phyloP scores from a whole-genome alignment of 2,797 vertebrate genomes.

The Ibycter americanus region DNA sequence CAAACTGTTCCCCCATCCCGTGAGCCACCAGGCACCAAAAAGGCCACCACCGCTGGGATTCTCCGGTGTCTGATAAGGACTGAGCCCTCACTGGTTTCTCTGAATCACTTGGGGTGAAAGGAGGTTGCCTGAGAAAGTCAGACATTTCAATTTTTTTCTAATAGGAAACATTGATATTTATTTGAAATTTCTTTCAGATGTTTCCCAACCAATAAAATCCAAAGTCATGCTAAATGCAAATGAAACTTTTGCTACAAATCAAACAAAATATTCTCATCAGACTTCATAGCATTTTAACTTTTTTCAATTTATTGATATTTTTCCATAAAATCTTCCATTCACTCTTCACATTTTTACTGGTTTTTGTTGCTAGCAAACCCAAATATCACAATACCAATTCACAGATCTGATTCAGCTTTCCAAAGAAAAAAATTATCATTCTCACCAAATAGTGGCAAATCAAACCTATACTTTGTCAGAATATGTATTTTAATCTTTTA shows the following conservation, averaged over 20 bases:
- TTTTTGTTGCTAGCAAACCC: not conserved
- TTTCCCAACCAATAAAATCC: not conserved
- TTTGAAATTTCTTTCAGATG: not conserved
- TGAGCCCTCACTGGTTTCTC: not conserved
- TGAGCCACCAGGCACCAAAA: not conserved
- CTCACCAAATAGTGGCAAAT: not conserved
- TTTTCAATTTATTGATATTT: not conserved
- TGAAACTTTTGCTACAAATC: not conserved
- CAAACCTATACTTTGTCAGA: not conserved
- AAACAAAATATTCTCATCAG: not conserved
- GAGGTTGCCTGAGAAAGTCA: not conserved
- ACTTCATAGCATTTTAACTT: not conserved
- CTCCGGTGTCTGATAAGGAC: not conserved
- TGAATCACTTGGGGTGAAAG: not conserved
- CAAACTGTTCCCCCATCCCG: not conserved
- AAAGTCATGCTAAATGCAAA: not conserved
- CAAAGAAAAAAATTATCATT: not conserved
- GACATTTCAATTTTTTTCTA: not conserved
- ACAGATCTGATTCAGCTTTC: not conserved
- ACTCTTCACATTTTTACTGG: not conserved
- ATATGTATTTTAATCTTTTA: not conserved
- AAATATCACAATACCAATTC: not conserved
- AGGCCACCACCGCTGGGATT: not conserved
- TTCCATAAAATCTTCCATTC: not conserved
- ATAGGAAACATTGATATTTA: not conserved